These are phyloP conservation scores for Pogoniulus pusillus DNA, from an alignment of 2,797 vertebrate species.

Conservation along the genomic window DNA sequence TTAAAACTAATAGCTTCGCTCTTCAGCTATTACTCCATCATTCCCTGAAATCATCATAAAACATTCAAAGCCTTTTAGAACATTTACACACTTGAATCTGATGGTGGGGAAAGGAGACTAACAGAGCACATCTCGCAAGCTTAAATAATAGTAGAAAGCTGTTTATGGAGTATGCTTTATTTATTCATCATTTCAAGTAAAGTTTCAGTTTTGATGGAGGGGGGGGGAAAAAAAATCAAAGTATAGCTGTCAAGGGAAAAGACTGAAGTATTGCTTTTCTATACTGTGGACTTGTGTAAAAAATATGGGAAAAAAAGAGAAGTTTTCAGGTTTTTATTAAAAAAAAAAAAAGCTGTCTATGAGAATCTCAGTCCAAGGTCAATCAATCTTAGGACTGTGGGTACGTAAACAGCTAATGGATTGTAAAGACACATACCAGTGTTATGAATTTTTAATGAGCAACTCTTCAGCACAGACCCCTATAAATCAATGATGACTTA, in stretches of 20 bases:
- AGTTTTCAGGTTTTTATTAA: not conserved
- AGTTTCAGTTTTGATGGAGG: constrained; percentile 88
- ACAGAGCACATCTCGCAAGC: constrained; percentile 87
- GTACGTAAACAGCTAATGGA: constrained; percentile 96
- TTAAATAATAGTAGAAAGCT: constrained; percentile 98
- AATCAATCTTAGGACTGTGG: constrained; percentile 93
- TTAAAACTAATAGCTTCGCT: constrained; percentile 99
- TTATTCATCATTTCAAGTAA: constrained; percentile 97
- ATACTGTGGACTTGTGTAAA: constrained; percentile 77
- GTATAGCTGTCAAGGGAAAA: constrained; percentile 84
- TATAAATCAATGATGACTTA: constrained; percentile 99
- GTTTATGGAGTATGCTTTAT: constrained; percentile 99
- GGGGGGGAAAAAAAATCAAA: constrained; percentile 85
- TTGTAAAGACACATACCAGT: constrained; percentile 92
- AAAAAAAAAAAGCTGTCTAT: constrained; percentile 75
- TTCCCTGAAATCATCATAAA: constrained; percentile 99
- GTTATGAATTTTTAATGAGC: constrained; percentile 99
- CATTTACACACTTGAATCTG: constrained; percentile 99
- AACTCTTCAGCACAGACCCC: constrained; percentile 87
- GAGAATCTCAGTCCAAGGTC: constrained; percentile 93
- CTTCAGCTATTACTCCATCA: constrained; percentile 99
- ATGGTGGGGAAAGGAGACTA: constrained; percentile 90
- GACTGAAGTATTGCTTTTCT: constrained; percentile 90
- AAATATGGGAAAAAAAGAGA: not conserved
- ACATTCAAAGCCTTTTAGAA: constrained; percentile 99